Conservation (phyloP, 2,797 vertebrate species). For the Pipistrellus pipistrellus region DNA sequence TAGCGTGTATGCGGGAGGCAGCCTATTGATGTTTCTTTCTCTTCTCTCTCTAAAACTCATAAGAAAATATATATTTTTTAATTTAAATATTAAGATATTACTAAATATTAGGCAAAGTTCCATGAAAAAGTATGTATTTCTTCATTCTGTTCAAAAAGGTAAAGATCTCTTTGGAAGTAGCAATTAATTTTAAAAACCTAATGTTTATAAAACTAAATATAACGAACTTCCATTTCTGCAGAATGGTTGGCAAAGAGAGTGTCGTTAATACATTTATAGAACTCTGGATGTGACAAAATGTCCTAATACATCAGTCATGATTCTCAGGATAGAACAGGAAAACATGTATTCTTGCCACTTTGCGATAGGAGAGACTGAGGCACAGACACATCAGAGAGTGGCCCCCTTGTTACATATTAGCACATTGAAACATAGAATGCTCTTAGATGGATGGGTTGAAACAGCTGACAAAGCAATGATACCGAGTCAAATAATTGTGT, state of each 20-base stretch:
- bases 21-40: not conserved
- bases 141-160: slow-evolving; percentile 9
- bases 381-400: not conserved
- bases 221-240: not conserved
- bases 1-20: not conserved
- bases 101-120: not conserved
- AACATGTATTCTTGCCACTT: not conserved
- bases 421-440: slow-evolving; percentile 44
- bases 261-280: not conserved
- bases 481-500: slow-evolving; percentile 34
- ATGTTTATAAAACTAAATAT: not conserved
- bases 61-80: no score
- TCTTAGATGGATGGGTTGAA: slow-evolving; percentile 63
- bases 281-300: not conserved
- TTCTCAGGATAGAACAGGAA: not conserved
- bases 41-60: not conserved
- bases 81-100: slow-evolving; percentile 16
- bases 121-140: not conserved
- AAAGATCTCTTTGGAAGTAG: slow-evolving; percentile 16
- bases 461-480: slow-evolving; percentile 74
- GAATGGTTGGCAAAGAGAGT: not conserved
- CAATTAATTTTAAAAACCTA: not conserved
- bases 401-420: slow-evolving; percentile 25
- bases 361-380: slow-evolving; percentile 23
- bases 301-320: not conserved